Evolutionary conservation across 2,888 invertebrate genomes (phyloP).

Genomic region (Agriopis marginaria): DNA sequence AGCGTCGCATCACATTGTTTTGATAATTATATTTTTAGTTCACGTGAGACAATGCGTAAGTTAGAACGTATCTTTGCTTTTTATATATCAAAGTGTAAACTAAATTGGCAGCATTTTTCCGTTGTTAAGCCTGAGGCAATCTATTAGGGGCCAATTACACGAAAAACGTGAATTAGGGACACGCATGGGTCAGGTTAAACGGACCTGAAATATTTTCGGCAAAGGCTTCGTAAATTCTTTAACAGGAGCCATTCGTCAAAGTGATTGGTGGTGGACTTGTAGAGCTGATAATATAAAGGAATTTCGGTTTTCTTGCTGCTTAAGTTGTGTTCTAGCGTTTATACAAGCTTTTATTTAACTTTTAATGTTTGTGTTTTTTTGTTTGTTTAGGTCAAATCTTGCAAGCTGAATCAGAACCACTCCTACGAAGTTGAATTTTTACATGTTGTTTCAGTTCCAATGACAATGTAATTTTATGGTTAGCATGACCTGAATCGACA

Average conservation of each 20-base stretch:
- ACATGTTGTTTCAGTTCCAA: too few species aligned
- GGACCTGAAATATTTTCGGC: conserved; percentile 50
- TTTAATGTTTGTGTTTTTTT: too few species aligned
- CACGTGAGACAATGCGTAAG: background rate
- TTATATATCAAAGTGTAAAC: conserved; percentile 27
- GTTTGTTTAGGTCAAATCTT: too few species aligned
- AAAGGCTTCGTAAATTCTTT: conserved; percentile 64
- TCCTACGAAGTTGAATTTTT: too few species aligned
- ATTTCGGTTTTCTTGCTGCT: conserved; percentile 15
- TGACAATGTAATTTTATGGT: too few species aligned
- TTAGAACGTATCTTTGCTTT: conserved; percentile 4
- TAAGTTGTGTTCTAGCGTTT: background rate
- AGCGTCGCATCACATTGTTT: background rate
- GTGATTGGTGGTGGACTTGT: conserved; percentile 40
- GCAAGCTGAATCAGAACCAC: too few species aligned
- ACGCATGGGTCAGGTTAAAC: conserved; percentile 53
- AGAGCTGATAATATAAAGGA: conserved; percentile 26
- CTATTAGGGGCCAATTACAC: conserved; percentile 68
- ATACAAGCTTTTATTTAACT: background rate
- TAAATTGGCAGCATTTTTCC: conserved; percentile 43
- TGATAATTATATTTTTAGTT: background rate
- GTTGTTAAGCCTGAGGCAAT: conserved; percentile 59
- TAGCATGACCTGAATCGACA: too few species aligned
- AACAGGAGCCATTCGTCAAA: conserved; percentile 52
- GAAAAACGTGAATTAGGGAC: conserved; percentile 61